Conservation (phyloP, 1,140 invertebrate genomes). For the Gryllus bimaculatus region DNA sequence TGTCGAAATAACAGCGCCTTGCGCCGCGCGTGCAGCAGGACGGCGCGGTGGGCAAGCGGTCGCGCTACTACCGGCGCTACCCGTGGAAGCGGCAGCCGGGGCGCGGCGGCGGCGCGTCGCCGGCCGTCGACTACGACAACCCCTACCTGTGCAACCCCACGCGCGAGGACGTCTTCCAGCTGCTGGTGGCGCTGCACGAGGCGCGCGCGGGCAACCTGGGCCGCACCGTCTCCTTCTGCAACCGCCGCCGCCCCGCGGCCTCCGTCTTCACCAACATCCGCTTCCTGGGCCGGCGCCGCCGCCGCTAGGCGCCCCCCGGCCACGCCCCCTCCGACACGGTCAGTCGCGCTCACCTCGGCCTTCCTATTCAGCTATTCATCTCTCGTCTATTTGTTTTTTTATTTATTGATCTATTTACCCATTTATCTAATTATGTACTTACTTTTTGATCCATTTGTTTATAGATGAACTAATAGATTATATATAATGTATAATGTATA, state of each 20-base stretch:
- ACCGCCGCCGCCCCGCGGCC: conserved; percentile 44
- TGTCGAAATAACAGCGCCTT: not conserved
- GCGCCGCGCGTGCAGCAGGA: conserved; percentile 19
- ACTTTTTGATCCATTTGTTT: too few relatives aligned
- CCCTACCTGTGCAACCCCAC: conserved; percentile 46
- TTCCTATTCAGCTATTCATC: too few relatives aligned
- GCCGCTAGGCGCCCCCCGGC: too few relatives aligned
- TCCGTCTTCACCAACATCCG: conserved; percentile 51
- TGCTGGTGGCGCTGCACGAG: conserved; percentile 48
- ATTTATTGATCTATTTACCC: too few relatives aligned
- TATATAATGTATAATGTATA: too few relatives aligned
- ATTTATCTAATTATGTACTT: too few relatives aligned
- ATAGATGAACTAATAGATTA: too few relatives aligned
- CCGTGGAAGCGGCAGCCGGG: conserved; percentile 50
- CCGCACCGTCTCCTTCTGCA: conserved; percentile 49
- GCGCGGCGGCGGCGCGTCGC: conserved; percentile 33
- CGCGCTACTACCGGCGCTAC: conserved; percentile 48
- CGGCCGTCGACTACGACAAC: conserved; percentile 2
- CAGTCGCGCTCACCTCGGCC: too few relatives aligned
- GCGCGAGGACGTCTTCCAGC: conserved; percentile 46
- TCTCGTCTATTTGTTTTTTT: too few relatives aligned
- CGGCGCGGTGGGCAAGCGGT: conserved; percentile 33
- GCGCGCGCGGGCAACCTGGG: conserved; percentile 42
- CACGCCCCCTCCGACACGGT: too few relatives aligned
- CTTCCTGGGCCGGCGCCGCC: conserved; percentile 39